Base-by-base conservation (phyloP, 2,888 invertebrate species). In the Omphaloscelis lunosa region DNA sequence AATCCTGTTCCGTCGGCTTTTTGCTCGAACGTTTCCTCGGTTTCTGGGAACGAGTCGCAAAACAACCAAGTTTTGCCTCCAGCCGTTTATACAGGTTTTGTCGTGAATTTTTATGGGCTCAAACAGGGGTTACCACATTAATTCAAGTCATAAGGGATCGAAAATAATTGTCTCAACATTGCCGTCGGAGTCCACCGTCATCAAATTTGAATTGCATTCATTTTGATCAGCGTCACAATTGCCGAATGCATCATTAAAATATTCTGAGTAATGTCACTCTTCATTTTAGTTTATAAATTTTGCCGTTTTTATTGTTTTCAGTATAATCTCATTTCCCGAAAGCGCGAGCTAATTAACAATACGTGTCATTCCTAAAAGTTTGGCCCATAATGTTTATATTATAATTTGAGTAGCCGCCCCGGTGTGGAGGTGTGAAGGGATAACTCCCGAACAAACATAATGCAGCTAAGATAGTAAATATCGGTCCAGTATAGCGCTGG, bases 11-110 rank as follows among this genome's bases (percentile, higher is more conserved):
- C 91, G 93, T 92, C 92, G 93, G 89, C 95, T 96, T 96, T 96
- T 96, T 96, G 95, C 93, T 92, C 92, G 90, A 87, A 93, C 95
- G 92, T 96, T 96, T 96, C 95, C 95, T 93, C 94, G 93, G 93
- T 94, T 96, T 96, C 96, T 94, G 93, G 95, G 96, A 96, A 96
- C 95, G 92, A 89, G 90, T 89, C 90, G 92, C 93, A 94, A 95
- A 95, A 96, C 95, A 94, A 95, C 93, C 90, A 93, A 93, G 91
- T 93, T 93, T 93, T 91, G 95, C 95, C 95, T 93, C 94, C 94
- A 95, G 96, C 93, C 93, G 92, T 93, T 95, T 93, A 95, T 96
- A 95, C 96, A 92, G 96, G 96, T 96, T 96, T 95, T 94, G 94
- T 94, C 94, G 93, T 95, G 94, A 94, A 96, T 96, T 95, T 96